These are phyloP conservation scores for Myiotriccus ornatus DNA, from an alignment of 2,797 vertebrate species.

Conservation along the genomic window DNA sequence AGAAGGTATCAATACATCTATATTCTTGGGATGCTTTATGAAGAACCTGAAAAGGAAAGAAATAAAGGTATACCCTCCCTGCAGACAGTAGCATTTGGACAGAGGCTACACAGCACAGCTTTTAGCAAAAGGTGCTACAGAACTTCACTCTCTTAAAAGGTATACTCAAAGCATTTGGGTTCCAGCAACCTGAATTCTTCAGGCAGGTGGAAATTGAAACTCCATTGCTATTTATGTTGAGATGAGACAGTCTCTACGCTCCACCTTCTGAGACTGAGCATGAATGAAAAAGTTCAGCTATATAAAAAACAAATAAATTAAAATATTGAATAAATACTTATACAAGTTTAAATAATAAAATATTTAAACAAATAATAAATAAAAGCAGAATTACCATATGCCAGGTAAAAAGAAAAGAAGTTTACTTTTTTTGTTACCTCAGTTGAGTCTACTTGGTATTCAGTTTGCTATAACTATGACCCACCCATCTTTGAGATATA, in stretches of 20 bases:
- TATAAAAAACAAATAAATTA: background rate
- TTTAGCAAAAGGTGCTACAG: background rate
- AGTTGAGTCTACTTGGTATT: background rate
- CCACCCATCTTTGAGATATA: background rate
- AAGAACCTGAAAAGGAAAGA: slow-evolving; percentile 79
- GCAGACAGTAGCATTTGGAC: background rate
- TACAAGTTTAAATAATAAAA: background rate
- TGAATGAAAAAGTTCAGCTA: background rate
- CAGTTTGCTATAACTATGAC: background rate
- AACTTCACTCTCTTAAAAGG: background rate
- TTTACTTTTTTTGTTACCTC: background rate
- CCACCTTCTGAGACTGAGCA: background rate
- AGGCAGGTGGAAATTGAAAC: background rate
- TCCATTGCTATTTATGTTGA: background rate
- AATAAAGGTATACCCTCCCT: background rate
- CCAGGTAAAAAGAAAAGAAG: background rate
- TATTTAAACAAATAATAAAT: background rate
- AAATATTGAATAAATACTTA: background rate
- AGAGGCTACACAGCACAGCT: background rate
- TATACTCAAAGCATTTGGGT: background rate
- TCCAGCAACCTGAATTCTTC: background rate
- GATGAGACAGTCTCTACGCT: background rate
- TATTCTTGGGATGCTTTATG: slow-evolving; percentile 80
- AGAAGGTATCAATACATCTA: slow-evolving; percentile 83
- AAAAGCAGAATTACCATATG: background rate